Percentiles rank a stretch among this genome's conserved stretches.
phyloP scores from a whole-genome alignment of 2,888 invertebrate genomes.

The Incurvaria masculella region DNA sequence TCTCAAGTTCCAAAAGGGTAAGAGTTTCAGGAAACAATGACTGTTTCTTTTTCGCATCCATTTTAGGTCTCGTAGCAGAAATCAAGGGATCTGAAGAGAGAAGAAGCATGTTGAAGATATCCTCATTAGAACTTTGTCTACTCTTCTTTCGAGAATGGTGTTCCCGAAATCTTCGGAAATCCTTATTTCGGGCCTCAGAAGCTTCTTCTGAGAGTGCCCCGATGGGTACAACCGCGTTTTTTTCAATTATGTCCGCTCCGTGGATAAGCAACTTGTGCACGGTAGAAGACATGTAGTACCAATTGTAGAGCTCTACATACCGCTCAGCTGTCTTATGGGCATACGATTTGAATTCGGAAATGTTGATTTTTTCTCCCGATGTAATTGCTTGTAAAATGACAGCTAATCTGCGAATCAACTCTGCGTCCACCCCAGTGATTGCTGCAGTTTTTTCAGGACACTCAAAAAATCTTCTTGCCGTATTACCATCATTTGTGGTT shows the following conservation, averaged over 20 bases:
- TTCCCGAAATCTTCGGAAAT: neutral
- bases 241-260: neutral
- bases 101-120: no score
- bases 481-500: conserved; percentile 19
- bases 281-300: neutral
- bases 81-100: no score
- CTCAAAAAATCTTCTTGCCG: conserved; percentile 18
- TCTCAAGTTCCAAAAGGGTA: no score
- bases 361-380: neutral
- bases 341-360: neutral
- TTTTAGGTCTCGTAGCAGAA: no score
- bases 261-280: neutral
- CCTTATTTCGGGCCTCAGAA: neutral
- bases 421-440: conserved; percentile 18
- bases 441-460: conserved; percentile 15
- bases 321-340: neutral
- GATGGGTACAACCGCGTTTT: neutral
- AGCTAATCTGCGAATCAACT: neutral
- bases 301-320: neutral
- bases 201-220: neutral
- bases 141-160: conserved; percentile 3
- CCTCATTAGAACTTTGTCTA: no score
- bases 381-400: neutral
- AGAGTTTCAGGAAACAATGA: no score
- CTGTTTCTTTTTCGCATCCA: no score